A percentile compares a stretch with the other conserved stretches of the same genome.
Conservation (phyloP, 2,113 vertebrate genomes). For the Azemiops feae region DNA sequence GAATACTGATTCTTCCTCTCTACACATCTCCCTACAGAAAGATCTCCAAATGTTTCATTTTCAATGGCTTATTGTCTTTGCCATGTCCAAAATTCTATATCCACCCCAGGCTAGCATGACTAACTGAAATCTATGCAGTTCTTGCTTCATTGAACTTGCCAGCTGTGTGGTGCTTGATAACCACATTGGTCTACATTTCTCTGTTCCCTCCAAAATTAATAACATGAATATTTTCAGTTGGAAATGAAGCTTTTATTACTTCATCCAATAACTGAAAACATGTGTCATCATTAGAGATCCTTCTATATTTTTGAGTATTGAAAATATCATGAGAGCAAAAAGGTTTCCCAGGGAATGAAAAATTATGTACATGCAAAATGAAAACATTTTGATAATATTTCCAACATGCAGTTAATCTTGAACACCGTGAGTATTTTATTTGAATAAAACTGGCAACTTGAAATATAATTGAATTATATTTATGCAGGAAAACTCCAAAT, state of each 20-base stretch:
- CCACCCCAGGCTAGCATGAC: background rate
- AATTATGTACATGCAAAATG: background rate
- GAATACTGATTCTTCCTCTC: fast-evolving
- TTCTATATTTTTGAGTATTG: background rate
- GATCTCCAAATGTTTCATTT: background rate
- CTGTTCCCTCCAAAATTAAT: background rate
- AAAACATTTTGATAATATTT: background rate
- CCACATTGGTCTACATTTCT: background rate
- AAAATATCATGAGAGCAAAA: background rate
- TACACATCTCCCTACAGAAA: background rate
- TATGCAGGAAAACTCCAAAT: background rate
- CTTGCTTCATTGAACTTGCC: background rate
- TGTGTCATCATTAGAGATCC: background rate
- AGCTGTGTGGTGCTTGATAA: background rate
- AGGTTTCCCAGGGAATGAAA: background rate
- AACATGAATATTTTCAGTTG: background rate
- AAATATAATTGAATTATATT: background rate
- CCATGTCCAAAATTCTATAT: background rate
- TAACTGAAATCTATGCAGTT: background rate
- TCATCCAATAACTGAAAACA: background rate
- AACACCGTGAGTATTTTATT: background rate
- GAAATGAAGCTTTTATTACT: background rate
- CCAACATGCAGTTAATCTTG: background rate
- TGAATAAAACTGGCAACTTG: background rate
- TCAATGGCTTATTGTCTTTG: background rate